Evolutionary conservation across 2,888 invertebrate species (phyloP).

Genomic region (Chalcosyrphus nemorum): DNA sequence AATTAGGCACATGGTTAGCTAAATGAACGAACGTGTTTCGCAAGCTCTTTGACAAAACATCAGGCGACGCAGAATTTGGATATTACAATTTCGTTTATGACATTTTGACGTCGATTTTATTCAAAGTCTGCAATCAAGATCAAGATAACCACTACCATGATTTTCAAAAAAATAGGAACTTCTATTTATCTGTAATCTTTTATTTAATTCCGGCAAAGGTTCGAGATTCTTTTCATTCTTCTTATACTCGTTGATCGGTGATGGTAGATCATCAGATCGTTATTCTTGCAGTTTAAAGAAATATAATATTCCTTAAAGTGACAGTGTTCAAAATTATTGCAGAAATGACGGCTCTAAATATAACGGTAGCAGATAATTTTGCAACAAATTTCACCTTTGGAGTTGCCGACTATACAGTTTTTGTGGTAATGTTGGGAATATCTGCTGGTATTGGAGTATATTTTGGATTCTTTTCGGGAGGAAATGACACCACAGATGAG

Average conservation of each 20-base stretch:
- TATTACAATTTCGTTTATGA: conserved; percentile 15
- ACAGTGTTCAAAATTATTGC: background rate
- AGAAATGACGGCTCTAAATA: conserved; percentile 46
- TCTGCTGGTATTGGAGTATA: conserved; percentile 83
- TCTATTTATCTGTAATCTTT: background rate
- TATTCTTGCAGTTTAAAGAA: background rate
- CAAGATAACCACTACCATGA: conserved; percentile 29
- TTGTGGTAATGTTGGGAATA: conserved; percentile 82
- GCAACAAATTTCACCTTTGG: conserved; percentile 53
- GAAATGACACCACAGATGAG: conserved; percentile 76
- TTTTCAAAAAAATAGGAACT: background rate
- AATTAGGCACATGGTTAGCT: conserved; percentile 7
- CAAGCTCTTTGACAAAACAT: background rate
- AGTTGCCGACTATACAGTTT: conserved; percentile 82
- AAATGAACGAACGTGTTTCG: background rate
- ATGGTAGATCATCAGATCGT: background rate
- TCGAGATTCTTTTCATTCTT: conserved; percentile 10
- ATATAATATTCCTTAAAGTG: background rate
- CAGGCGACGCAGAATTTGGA: background rate
- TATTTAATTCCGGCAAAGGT: background rate
- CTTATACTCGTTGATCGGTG: background rate
- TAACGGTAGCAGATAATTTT: conserved; percentile 13
- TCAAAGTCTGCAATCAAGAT: background rate
- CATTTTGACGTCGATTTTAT: conserved; percentile 6
- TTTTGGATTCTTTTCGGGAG: conserved; percentile 82